Evolutionary conservation across 2,797 vertebrate genomes (phyloP), one percentile per base, ranked within the genome.

Genomic region (Leuciscus waleckii): DNA sequence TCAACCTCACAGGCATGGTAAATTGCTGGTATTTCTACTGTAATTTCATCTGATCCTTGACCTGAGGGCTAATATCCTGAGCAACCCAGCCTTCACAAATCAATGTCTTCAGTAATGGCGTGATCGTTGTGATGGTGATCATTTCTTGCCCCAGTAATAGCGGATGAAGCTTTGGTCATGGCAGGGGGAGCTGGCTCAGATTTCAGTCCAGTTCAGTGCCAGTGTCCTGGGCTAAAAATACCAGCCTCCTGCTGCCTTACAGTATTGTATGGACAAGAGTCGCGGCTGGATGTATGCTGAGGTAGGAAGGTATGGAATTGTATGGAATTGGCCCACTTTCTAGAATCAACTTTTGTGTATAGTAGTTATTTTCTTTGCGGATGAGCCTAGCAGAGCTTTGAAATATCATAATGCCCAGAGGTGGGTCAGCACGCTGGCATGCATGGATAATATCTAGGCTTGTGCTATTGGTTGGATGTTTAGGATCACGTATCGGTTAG

Each of bases 201-300:
- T 95, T 93, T 94, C 94, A 92, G 73, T 71, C 32, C 16, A 78
- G 83, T 68, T 26, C 77, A 85, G 85, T 73, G 90, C 87, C 84
- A 89, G 81, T 78, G 90, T 78, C 82, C 86, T 90, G 90, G 91
- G 76, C 86, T 90, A 88, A 88, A 91, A 89, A 89, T 90, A 87
- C 16, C 63, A 41, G 56, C 73, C 76, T 10, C 81, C 73, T 68
- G 63, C 86, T 86, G 87, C 79, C 51, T 79, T 91, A 92, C 89
- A 88, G 78, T 90, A 94, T 88, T 87, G 79, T 87, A 65, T 80
- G 81, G 87, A 89, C 85, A 26, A n/a, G 61, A 51, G 90, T 88
- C 85, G 83, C 79, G 51, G 41, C 58, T 84, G 70, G 85, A 51
- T 67, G 65, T 87, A 87, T 86, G 86, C 68, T 46, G 68, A 89